These are phyloP conservation scores for Atta texana DNA, from an alignment of 1,140 invertebrate species.

Conservation along the genomic window DNA sequence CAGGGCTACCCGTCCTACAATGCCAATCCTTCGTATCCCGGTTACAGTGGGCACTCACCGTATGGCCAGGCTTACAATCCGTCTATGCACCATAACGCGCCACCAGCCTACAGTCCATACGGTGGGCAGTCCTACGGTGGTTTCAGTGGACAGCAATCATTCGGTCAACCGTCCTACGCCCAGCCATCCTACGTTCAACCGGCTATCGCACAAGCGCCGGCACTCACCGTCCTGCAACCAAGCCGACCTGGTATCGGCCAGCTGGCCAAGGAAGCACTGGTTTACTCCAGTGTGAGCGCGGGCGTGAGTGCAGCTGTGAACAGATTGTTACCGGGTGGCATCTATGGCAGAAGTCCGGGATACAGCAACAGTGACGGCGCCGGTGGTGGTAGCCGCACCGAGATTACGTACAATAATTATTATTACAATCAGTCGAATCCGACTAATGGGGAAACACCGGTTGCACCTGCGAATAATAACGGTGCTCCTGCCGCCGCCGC, in stretches of 20 bases:
- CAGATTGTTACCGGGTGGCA: constrained; percentile 83
- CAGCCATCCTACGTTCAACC: constrained; percentile 71
- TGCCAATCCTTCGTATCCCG: constrained; percentile 38
- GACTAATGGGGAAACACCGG: constrained; percentile 34
- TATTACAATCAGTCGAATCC: constrained; percentile 81
- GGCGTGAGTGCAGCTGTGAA: constrained; percentile 85
- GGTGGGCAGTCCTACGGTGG: constrained; percentile 32
- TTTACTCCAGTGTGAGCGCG: constrained; percentile 83
- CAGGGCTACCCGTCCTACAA: constrained; percentile 40
- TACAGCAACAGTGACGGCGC: constrained; percentile 22
- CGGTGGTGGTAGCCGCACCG: constrained; percentile 73
- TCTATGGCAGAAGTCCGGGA: constrained; percentile 78
- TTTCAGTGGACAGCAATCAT: constrained; percentile 48
- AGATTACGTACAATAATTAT: constrained; percentile 85
- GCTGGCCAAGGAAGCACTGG: constrained; percentile 84
- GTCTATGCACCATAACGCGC: constrained; percentile 27
- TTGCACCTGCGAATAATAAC: constrained; percentile 38
- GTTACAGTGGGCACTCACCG: constrained; percentile 20
- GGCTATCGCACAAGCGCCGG: constrained; percentile 73
- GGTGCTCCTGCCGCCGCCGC: constrained; percentile 10
- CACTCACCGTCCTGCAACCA: constrained; percentile 78
- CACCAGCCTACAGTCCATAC: constrained; percentile 58
- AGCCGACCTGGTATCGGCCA: constrained; percentile 83
- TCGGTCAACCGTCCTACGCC: constrained; percentile 1
- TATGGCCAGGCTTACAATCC: constrained; percentile 64